Percentiles rank a stretch among this genome's conserved stretches.
Conservation (phyloP, 2,888 invertebrate genomes). For the Drosophila bunnanda region DNA sequence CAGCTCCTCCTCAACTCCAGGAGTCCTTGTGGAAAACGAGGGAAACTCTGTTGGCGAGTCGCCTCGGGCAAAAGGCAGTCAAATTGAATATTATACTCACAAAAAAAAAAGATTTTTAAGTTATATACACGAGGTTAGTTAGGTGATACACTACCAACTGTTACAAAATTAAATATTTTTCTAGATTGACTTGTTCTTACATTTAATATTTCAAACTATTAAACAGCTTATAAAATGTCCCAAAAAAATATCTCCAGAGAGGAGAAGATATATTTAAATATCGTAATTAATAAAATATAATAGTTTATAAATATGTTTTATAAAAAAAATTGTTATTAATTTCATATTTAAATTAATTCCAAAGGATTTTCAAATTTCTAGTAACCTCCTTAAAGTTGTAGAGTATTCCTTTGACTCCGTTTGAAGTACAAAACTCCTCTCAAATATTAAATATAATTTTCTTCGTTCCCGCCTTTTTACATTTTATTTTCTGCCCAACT, state of each 20-base stretch:
- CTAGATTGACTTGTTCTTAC: not conserved
- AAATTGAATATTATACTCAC: slow-evolving; percentile 62
- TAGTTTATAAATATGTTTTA: not conserved
- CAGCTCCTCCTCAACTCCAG: slow-evolving; percentile 24
- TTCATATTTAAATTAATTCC: not conserved
- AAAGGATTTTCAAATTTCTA: not conserved
- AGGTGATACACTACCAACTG: slow-evolving; percentile 6
- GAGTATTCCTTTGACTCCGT: slow-evolving; percentile 5
- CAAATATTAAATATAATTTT: slow-evolving; percentile 35
- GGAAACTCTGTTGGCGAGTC: slow-evolving; percentile 24
- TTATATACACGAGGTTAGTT: too few relatives aligned
- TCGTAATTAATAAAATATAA: not conserved
- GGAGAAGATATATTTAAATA: not conserved
- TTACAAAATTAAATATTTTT: not conserved
- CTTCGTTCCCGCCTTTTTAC: slow-evolving; percentile 10
- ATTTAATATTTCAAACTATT: not conserved
- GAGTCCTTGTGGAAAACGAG: slow-evolving; percentile 5
- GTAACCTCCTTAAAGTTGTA: not conserved
- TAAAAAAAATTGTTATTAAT: not conserved
- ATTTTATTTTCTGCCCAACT: not conserved
- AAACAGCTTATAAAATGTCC: too few relatives aligned
- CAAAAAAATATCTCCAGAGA: not conserved
- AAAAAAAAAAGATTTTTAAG: slow-evolving; percentile 4
- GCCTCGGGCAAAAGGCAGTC: slow-evolving; percentile 65
- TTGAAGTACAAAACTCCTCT: slow-evolving; percentile 15